phyloP scores from a whole-genome alignment of 2,113 vertebrate species.

The Catharus fuscescens region DNA sequence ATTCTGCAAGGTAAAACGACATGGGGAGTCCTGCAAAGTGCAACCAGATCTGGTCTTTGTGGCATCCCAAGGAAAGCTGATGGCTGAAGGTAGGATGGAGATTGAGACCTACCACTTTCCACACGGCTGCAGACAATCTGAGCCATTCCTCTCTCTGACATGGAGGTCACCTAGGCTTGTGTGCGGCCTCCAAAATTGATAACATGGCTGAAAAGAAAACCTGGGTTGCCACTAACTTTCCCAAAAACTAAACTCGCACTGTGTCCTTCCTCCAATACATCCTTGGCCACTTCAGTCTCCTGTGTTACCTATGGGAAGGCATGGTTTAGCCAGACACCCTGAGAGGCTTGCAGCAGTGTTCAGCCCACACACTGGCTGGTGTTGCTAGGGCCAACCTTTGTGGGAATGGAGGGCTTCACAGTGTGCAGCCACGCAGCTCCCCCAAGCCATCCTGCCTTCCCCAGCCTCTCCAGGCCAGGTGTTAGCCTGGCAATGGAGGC shows the following conservation, averaged over 20 bases:
- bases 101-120: not conserved
- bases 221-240: not conserved
- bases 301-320: rapidly evolving
- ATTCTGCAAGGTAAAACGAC: constrained; percentile 14
- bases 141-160: not conserved
- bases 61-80: not conserved
- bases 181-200: not conserved
- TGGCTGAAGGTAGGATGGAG: not conserved
- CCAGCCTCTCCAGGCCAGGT: not conserved
- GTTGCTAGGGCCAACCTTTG: not conserved
- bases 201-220: not conserved
- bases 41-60: not conserved
- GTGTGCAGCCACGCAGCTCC: not conserved
- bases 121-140: not conserved
- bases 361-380: not conserved
- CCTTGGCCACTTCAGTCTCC: not conserved
- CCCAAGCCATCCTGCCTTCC: not conserved
- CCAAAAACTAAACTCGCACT: not conserved
- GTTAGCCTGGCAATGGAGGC: not conserved
- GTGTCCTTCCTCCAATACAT: rapidly evolving
- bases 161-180: not conserved
- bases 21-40: not conserved
- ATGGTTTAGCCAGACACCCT: not conserved
- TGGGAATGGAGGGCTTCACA: not conserved
- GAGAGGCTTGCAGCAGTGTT: not conserved